Conservation (phyloP, 2,888 invertebrate genomes). For the Apotomis betuletana region DNA sequence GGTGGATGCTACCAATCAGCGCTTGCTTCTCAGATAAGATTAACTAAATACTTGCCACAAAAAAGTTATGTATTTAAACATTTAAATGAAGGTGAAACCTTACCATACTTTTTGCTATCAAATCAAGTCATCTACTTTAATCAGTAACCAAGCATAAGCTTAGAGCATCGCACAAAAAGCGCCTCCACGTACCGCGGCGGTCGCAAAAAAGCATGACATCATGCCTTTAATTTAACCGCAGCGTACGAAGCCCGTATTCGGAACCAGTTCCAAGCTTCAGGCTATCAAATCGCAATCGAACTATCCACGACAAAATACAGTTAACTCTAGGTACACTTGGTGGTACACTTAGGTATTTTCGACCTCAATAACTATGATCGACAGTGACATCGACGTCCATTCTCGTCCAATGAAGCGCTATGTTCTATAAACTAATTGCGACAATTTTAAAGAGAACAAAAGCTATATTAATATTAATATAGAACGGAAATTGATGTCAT, state of each 20-base stretch:
- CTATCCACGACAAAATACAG: conserved; percentile 56
- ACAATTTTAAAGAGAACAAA: conserved; percentile 51
- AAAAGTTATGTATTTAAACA: background rate
- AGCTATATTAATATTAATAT: conserved; percentile 50
- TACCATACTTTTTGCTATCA: conserved; percentile 44
- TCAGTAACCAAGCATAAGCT: conserved; percentile 66
- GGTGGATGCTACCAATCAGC: background rate
- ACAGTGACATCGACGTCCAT: conserved; percentile 42
- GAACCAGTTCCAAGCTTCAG: conserved; percentile 56
- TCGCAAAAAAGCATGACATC: conserved; percentile 76
- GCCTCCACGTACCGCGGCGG: conserved; percentile 65
- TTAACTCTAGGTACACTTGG: conserved; percentile 61
- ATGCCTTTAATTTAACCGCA: conserved; percentile 60
- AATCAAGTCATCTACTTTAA: conserved; percentile 53
- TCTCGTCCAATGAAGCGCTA: conserved; percentile 32
- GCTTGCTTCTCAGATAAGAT: background rate
- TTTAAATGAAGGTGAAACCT: conserved; percentile 5
- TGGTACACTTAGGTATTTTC: conserved; percentile 59
- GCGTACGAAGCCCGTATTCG: conserved; percentile 47
- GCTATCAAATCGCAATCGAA: conserved; percentile 61
- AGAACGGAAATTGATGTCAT: conserved; percentile 60
- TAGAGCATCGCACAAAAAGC: conserved; percentile 65
- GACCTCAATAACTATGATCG: conserved; percentile 61
- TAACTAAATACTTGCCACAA: too few species aligned
- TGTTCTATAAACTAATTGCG: conserved; percentile 45